Conservation (phyloP, 2,888 invertebrate genomes). For the Drosophila monieri region DNA sequence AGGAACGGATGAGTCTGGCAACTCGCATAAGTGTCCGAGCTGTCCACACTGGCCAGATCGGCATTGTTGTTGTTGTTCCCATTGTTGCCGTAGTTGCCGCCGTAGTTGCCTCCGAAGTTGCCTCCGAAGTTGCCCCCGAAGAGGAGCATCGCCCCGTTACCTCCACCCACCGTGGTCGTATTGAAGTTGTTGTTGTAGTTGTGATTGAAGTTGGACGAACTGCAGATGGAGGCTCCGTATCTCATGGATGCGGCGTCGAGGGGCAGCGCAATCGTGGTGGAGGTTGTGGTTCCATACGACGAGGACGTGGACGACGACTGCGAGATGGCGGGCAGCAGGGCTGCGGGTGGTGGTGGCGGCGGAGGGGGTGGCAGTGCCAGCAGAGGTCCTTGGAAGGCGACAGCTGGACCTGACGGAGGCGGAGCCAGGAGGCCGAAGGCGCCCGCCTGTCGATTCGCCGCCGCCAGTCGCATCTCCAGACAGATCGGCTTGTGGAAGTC, state of each 20-base stretch:
- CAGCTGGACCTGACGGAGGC: slow-evolving; percentile 23
- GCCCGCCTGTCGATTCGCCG: slow-evolving; percentile 63
- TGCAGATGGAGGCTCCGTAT: slow-evolving; percentile 75
- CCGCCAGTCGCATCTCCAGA: slow-evolving; percentile 88
- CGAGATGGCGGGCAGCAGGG: slow-evolving; percentile 66
- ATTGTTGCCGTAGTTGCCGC: slow-evolving; percentile 61
- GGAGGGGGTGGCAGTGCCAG: slow-evolving; percentile 50
- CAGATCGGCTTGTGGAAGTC: slow-evolving; percentile 93
- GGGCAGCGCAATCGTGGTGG: slow-evolving; percentile 83
- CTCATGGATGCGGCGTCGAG: slow-evolving; percentile 81
- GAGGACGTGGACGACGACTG: slow-evolving; percentile 81
- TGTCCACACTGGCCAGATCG: slow-evolving; percentile 87
- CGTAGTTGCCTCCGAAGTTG: slow-evolving; percentile 56
- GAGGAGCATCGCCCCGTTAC: slow-evolving; percentile 56
- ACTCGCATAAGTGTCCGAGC: slow-evolving; percentile 97
- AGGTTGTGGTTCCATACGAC: slow-evolving; percentile 83
- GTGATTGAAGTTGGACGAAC: slow-evolving; percentile 81
- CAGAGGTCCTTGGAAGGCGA: slow-evolving; percentile 36
- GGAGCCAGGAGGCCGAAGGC: slow-evolving; percentile 69
- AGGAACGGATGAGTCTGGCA: slow-evolving; percentile 98
- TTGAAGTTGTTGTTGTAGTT: slow-evolving; percentile 83
- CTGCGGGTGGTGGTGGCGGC: slow-evolving; percentile 30
- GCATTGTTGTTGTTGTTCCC: slow-evolving; percentile 84
- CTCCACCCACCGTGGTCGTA: slow-evolving; percentile 74
- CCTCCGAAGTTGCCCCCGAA: slow-evolving; percentile 55